Conservation (phyloP, 2,888 invertebrate species). For the Leptarthrus brevirostris region DNA sequence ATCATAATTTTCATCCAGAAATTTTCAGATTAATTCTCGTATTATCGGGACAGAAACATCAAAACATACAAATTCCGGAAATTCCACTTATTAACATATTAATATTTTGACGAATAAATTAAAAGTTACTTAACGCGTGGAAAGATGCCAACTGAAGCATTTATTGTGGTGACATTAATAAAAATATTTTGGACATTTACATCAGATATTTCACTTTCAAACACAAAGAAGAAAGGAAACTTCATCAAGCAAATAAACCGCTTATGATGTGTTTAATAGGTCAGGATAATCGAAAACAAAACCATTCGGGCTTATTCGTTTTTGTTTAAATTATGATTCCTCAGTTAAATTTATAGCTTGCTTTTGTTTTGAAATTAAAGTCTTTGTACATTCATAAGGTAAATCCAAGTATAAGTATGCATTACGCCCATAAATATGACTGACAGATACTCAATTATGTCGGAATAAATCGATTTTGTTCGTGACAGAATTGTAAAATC, state of each 20-base stretch:
- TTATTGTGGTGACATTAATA: slow-evolving; percentile 10
- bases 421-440: no score
- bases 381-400: no score
- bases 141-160: not conserved
- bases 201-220: no score
- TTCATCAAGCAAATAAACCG: no score
- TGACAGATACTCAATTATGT: not conserved
- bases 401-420: no score
- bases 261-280: no score
- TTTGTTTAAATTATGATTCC: no score
- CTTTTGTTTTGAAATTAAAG: no score
- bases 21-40: not conserved
- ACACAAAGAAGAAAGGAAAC: no score
- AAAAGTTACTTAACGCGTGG: not conserved
- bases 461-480: not conserved
- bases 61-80: not conserved
- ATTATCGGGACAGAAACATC: not conserved
- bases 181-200: not conserved
- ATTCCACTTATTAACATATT: slow-evolving; percentile 1
- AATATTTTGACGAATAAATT: slow-evolving; percentile 10
- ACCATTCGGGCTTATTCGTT: no score
- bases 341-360: no score
- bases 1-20: slow-evolving; percentile 6
- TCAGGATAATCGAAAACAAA: no score
- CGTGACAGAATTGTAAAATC: not conserved